These are phyloP conservation scores for Rhopalosiphum maidis DNA, from an alignment of 1,140 invertebrate genomes.

Conservation along the genomic window DNA sequence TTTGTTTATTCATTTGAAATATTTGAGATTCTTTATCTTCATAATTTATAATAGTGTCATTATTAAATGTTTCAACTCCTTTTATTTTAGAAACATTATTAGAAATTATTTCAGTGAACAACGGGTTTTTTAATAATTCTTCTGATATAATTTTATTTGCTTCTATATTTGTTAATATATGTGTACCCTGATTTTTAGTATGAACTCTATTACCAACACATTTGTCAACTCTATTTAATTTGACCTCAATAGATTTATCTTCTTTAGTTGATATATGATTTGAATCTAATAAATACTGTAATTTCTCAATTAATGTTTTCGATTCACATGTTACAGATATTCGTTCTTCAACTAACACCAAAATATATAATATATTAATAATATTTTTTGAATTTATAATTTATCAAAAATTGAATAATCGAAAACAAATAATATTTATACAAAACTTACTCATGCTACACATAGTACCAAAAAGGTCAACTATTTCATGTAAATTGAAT, in stretches of 20 bases:
- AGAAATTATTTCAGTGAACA: background rate
- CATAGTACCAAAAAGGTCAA: slow-evolving; percentile 48
- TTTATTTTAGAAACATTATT: slow-evolving; percentile 23
- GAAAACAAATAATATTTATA: no score
- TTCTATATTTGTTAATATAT: background rate
- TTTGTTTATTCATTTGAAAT: background rate
- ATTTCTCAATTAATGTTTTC: slow-evolving; percentile 41
- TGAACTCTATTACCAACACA: background rate
- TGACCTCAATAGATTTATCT: slow-evolving; percentile 21
- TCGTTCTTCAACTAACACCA: slow-evolving; percentile 43
- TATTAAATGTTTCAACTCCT: background rate
- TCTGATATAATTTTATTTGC: background rate
- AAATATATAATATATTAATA: background rate
- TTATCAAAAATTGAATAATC: no score
- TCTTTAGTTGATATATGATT: slow-evolving; percentile 3
- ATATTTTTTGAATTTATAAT: no score
- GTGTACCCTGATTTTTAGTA: slow-evolving; percentile 21
- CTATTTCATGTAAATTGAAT: slow-evolving; percentile 37
- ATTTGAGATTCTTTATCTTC: background rate
- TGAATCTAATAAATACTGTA: slow-evolving; percentile 25
- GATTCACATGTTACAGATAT: slow-evolving; percentile 29
- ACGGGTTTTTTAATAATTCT: background rate
- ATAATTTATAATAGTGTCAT: background rate
- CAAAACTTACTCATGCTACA: slow-evolving; percentile 46
- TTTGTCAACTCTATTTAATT: slow-evolving; percentile 30